These are phyloP conservation scores for Vidua chalybeata DNA, from an alignment of 2,113 vertebrate species.

Conservation along the genomic window DNA sequence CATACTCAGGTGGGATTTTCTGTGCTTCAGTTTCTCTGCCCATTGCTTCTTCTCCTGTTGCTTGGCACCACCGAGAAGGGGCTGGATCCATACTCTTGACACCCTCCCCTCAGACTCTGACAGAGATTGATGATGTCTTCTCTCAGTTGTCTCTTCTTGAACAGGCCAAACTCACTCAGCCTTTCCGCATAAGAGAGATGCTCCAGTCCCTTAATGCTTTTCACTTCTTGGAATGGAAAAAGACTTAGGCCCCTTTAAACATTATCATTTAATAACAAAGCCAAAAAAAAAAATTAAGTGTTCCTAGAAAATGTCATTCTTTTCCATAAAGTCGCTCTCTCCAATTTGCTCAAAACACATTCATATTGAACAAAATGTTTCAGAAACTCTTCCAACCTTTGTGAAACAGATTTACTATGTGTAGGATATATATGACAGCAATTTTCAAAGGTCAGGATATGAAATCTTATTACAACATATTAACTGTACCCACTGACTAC, in stretches of 20 bases:
- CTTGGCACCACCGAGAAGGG: accelerated
- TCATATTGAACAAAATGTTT: not conserved
- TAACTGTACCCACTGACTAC: not conserved
- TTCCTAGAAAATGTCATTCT: not conserved
- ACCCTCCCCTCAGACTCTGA: not conserved
- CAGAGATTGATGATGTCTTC: not conserved
- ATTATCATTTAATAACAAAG: not conserved
- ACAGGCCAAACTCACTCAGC: not conserved
- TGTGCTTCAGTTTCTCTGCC: not conserved
- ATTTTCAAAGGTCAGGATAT: not conserved
- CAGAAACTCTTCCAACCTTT: not conserved
- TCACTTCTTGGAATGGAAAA: not conserved
- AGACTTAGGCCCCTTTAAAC: not conserved
- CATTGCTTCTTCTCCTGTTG: not conserved
- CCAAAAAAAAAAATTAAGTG: not conserved
- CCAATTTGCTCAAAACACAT: not conserved
- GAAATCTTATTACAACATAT: not conserved
- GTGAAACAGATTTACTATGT: not conserved
- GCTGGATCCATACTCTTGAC: not conserved
- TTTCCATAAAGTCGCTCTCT: not conserved
- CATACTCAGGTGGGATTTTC: not conserved
- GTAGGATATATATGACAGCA: not conserved
- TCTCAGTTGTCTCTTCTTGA: not conserved
- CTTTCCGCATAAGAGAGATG: not conserved
- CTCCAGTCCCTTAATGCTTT: not conserved